Percentiles rank a stretch among this genome's conserved stretches.
Conservation (phyloP, 2,113 vertebrate species). For the Nymphicus hollandicus region DNA sequence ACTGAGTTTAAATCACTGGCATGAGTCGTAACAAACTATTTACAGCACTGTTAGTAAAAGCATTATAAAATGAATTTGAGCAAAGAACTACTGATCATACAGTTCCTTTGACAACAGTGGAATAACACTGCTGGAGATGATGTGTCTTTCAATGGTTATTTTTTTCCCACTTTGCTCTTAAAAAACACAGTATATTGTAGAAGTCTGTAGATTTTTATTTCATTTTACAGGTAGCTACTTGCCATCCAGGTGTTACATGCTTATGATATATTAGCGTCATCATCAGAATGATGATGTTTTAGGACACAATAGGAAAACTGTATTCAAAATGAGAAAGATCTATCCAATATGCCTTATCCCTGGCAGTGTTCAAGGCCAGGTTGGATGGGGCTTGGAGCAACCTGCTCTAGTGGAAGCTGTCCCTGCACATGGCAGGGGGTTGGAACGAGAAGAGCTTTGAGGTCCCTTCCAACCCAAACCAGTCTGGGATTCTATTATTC, state of each 20-base stretch:
- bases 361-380: neutral
- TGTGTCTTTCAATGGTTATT: accelerated
- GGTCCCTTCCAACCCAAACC: neutral
- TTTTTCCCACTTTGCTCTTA: neutral
- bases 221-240: neutral
- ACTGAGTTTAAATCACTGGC: neutral
- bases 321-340: neutral
- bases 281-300: neutral
- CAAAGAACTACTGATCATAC: neutral
- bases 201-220: neutral
- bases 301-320: neutral
- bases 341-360: neutral
- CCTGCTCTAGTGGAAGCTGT: neutral
- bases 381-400: neutral
- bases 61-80: neutral
- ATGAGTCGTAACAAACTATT: neutral
- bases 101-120: neutral
- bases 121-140: neutral
- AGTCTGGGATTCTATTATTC: neutral
- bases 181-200: neutral
- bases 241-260: neutral
- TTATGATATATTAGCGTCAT: neutral
- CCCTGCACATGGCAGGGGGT: neutral
- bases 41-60: neutral
- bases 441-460: neutral